phyloP scores from a whole-genome alignment of 1,140 invertebrate genomes.

The Lepidotrigona ventralis region DNA sequence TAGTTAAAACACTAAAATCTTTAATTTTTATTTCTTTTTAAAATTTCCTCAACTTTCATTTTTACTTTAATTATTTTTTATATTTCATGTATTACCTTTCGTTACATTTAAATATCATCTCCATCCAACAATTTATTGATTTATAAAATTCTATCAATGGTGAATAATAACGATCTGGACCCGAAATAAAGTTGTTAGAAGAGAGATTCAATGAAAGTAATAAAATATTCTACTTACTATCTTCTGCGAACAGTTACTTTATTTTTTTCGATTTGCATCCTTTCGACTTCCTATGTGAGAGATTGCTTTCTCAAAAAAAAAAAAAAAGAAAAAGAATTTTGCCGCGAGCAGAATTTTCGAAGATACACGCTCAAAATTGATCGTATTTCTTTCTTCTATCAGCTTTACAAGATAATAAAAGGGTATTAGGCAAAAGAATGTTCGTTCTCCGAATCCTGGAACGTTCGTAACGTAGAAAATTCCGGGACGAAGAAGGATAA shows the following conservation, averaged over 20 bases:
- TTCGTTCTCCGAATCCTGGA: slow-evolving; percentile 40
- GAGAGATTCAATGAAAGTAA: background rate
- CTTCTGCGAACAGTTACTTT: background rate
- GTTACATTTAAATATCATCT: too few species aligned
- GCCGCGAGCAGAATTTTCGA: background rate
- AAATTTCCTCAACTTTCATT: too few species aligned
- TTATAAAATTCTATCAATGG: too few species aligned
- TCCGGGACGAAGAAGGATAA: slow-evolving; percentile 14
- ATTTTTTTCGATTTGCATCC: background rate
- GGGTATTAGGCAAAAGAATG: slow-evolving; percentile 19
- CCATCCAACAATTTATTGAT: too few species aligned
- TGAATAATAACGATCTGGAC: too few species aligned
- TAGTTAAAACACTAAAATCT: background rate
- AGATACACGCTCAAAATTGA: background rate
- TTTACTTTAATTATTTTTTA: too few species aligned
- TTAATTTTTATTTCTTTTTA: background rate
- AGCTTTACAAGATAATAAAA: slow-evolving; percentile 28
- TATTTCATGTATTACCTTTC: too few species aligned
- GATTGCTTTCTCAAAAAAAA: background rate
- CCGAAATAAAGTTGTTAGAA: background rate
- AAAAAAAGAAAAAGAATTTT: background rate
- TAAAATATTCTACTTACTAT: too few species aligned
- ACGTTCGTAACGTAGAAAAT: slow-evolving; percentile 38
- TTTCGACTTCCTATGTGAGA: background rate
- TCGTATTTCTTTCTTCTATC: background rate